Evolutionary conservation across 2,888 invertebrate species (phyloP).

Genomic region (Thymelicus lineola): DNA sequence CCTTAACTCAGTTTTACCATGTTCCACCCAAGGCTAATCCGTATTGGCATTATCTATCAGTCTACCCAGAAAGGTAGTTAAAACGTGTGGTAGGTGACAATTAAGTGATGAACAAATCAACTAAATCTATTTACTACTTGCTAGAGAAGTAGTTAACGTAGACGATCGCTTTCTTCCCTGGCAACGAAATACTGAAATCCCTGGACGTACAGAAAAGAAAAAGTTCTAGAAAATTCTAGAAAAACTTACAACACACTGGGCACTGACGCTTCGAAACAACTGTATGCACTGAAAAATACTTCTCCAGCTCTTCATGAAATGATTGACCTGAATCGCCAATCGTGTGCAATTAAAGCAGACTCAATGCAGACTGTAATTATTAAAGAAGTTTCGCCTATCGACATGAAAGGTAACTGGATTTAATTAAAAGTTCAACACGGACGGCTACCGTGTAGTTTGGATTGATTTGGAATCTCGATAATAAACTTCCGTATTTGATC

Average conservation of each 20-base stretch:
- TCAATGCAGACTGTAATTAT: slow-evolving; percentile 65
- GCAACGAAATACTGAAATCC: too few species aligned
- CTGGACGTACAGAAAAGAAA: too few species aligned
- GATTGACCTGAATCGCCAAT: slow-evolving; percentile 20
- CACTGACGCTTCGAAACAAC: not conserved
- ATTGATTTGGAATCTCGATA: slow-evolving; percentile 58
- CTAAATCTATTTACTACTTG: too few species aligned
- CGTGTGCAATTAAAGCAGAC: slow-evolving; percentile 30
- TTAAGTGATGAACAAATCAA: too few species aligned
- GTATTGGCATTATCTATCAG: too few species aligned
- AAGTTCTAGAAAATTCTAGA: too few species aligned
- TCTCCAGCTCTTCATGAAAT: slow-evolving; percentile 1
- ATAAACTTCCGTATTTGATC: slow-evolving; percentile 48
- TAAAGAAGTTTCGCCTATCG: slow-evolving; percentile 71
- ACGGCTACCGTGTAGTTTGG: slow-evolving; percentile 50
- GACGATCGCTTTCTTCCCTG: too few species aligned
- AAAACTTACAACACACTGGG: not conserved
- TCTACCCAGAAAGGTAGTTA: too few species aligned
- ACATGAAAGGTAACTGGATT: slow-evolving; percentile 66
- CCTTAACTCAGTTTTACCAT: too few species aligned
- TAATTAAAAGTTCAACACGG: slow-evolving; percentile 72
- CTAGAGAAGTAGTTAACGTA: too few species aligned
- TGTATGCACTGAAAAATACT: not conserved
- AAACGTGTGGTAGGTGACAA: too few species aligned
- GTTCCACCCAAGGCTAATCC: too few species aligned